Evolutionary conservation across 2,888 invertebrate genomes (phyloP).

Genomic region (Tetropium fuscum): DNA sequence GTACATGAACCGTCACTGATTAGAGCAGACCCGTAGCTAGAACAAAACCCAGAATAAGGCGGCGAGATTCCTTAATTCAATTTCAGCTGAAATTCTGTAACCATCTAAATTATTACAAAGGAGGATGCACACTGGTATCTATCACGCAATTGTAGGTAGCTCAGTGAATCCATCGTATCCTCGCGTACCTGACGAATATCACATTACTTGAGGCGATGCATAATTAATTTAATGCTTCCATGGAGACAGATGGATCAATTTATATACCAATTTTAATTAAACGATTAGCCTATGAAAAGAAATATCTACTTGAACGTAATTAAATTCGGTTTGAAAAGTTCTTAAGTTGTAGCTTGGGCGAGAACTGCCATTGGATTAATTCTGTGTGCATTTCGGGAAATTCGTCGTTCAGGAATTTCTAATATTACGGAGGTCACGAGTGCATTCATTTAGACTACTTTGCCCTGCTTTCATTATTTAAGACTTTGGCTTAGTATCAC

Average conservation of each 20-base stretch:
- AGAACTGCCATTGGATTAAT: conserved; percentile 45
- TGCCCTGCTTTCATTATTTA: conserved; percentile 31
- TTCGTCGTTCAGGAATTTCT: conserved; percentile 45
- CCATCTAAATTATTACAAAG: conserved; percentile 5
- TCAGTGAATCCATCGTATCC: conserved; percentile 10
- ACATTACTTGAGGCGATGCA: conserved; percentile 5
- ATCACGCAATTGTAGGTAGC: conserved; percentile 17
- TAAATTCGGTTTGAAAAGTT: conserved; percentile 53
- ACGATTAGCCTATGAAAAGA: conserved; percentile 59
- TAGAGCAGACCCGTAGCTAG: no score
- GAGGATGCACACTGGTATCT: conserved; percentile 13
- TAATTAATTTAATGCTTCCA: conserved; percentile 53
- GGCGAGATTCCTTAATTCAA: no score
- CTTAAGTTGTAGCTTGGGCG: conserved; percentile 41
- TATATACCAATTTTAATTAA: conserved; percentile 59
- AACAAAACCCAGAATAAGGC: no score
- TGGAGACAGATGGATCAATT: conserved; percentile 55
- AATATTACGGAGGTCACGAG: conserved; percentile 42
- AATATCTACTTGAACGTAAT: conserved; percentile 53
- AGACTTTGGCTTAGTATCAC: conserved; percentile 29
- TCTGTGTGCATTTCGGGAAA: conserved; percentile 43
- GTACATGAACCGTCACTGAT: no score
- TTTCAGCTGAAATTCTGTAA: conserved; percentile 28
- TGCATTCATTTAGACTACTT: conserved; percentile 27
- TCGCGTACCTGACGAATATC: conserved; percentile 5